A percentile compares a stretch with the other conserved stretches of the same genome.
phyloP scores from a whole-genome alignment of 2,888 invertebrate species.

The Lottia scabra region DNA sequence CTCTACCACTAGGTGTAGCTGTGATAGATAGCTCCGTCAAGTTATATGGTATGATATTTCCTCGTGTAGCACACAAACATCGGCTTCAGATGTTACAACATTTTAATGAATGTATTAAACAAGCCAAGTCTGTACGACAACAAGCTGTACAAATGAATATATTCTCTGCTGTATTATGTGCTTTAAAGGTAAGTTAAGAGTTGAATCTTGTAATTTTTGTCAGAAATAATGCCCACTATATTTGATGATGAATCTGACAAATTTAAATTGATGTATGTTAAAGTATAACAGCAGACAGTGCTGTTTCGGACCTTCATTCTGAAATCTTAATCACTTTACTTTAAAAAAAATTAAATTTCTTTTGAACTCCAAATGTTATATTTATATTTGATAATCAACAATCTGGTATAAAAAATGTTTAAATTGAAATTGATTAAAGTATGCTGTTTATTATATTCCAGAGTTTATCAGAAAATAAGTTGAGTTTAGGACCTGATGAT shows the following conservation, averaged over 20 bases:
- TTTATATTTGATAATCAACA: no score
- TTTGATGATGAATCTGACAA: no score
- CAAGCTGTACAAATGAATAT: slow-evolving; percentile 96
- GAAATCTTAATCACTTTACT: no score
- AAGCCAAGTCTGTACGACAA: slow-evolving; percentile 91
- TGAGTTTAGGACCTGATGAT: slow-evolving; percentile 85
- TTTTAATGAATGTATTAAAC: slow-evolving; percentile 90
- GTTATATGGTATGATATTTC: slow-evolving; percentile 94
- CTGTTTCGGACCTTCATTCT: no score
- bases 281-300: no score
- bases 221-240: no score
- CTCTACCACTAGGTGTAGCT: slow-evolving; percentile 91
- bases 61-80: slow-evolving; percentile 91
- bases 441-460: slow-evolving; percentile 35
- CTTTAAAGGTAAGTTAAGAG: slow-evolving; percentile 75
- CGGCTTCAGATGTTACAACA: slow-evolving; percentile 97
- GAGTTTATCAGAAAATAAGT: slow-evolving; percentile 88
- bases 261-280: no score
- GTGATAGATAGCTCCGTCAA: slow-evolving; percentile 95
- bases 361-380: no score
- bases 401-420: no score
- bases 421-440: no score
- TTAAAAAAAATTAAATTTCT: no score
- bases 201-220: background rate
- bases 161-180: slow-evolving; percentile 91